Base-by-base conservation (phyloP, 2,113 vertebrate species). In the Chaetorhynchus papuensis region DNA sequence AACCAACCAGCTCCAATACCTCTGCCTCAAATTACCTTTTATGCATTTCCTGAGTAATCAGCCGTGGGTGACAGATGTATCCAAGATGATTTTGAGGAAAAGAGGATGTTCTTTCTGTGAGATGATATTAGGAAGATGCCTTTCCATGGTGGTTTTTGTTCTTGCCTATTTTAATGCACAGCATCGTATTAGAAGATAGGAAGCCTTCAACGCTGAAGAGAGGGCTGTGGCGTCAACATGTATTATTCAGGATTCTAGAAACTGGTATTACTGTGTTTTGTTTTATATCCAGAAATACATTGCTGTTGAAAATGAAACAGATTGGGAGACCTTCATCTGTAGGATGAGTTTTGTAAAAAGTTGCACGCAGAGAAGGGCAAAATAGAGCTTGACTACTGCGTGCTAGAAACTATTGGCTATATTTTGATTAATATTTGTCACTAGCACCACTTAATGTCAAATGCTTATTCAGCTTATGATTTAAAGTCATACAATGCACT, bases 351-450 rank as follows among this genome's bases (percentile, higher is more conserved):
- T 71, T 71, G 42, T 65, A 44, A 54, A 12, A 86, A 94, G 83
- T 71, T 93, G 60, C 41, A 56, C 26, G 52, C 22, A 44, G 60
- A 81, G 54, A 92, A 96, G 41, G 44, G 45, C 41, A 86, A 86
- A 90, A 75, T 12, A 42, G 50, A 81, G 57, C 60, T 90, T 83
- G 76, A 70, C 92, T 81, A 23, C 44, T 90, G 53, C 6, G 4
- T 66, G 33, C 72, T 88, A 45, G 80, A 81, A 92, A 78, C 53
- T 81, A 79, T 86, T 95, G 59, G 60, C 90, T 93, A 45, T 95
- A 74, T 96, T 95, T 88, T 96, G 79, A 83, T 96, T 90, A 96
- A 81, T 94, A 91, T 95, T 93, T 95, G 92, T 96, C 94, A 82
- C 83, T 92, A 86, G 76, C 49, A 90, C 79, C 95, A 94, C 92